Base-by-base conservation (phyloP, 2,888 invertebrate genomes). In the Ormia ochracea region DNA sequence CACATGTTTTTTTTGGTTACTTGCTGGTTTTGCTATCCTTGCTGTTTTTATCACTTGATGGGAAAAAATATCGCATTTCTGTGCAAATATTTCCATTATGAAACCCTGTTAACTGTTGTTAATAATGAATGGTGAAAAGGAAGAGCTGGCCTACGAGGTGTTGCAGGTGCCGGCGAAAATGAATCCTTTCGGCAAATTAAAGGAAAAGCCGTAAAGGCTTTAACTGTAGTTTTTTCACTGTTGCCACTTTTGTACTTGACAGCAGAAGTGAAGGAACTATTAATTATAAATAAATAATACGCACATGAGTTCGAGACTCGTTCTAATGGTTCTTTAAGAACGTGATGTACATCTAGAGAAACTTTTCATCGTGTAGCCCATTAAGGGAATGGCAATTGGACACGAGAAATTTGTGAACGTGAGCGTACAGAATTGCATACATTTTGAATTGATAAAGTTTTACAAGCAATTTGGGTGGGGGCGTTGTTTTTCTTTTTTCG, bases 231-330 rank as follows among this genome's bases (percentile, higher is more conserved):
- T 54, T 19, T 14, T n/a, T 58, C 4, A 43, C 48, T 31, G 38
- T 38, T 66, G 43, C 45, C 45, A 28, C 45, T 58, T 63, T 54
- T 63, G 45, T 63, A 76, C 63, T 76, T 76, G 76, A 69, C 76
- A 69, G 54, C 6, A 56, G 54, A 54, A 76, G 36, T 28, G 43
- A 54, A 61, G 61, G 33, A 69, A 48, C 69, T 63, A 76, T 76
- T 76, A 76, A 69, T 69, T 76, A 76, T 76, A 76, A 68, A 75
- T 59, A 69, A 76, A 59, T 45, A 68, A 75, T 43, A 58, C 26
- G 21, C 43, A 21, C 59, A 72, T 41, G 41, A 61, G 31, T 52
- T 21, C 10, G 31, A 59, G 36, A 45, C 28, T 21, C 45, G 45
- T 33, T 17, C 36, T 17, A 36, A 58, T n/a, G 14, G 6, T 28